phyloP scores from a whole-genome alignment of 2,113 vertebrate species.

The Rhombomys opimus region DNA sequence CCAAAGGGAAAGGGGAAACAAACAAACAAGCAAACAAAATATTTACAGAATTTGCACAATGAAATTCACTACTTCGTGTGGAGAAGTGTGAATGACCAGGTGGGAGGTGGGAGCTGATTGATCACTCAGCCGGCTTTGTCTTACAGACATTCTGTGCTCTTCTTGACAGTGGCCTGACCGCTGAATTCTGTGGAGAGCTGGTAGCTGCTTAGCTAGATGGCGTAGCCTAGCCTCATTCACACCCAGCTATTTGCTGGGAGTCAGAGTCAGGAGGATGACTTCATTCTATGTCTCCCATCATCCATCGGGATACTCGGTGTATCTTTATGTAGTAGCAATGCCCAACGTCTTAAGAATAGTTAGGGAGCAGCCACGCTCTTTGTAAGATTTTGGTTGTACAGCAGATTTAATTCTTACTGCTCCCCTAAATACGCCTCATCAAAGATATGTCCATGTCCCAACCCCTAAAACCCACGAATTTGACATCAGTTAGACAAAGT shows the following conservation, averaged over 20 bases:
- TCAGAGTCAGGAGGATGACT: not conserved
- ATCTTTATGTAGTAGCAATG: not conserved
- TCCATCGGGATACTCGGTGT: not conserved
- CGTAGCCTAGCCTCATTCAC: not conserved
- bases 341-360: not conserved
- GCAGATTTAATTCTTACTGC: not conserved
- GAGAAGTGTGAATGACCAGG: not conserved
- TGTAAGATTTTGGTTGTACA: not conserved
- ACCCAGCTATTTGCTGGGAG: not conserved
- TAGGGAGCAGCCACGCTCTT: not conserved
- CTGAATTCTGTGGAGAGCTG: not conserved
- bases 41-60: not conserved
- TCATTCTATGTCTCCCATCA: not conserved
- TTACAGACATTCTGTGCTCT: not conserved
- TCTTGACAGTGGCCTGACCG: not conserved
- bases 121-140: fast-evolving
- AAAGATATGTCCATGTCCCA: not conserved
- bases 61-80: not conserved
- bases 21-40: not conserved
- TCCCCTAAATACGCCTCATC: no score
- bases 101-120: not conserved
- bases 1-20: no score
- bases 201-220: no score
- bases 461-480: not conserved
- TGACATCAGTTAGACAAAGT: not conserved